Evolutionary conservation across 1,140 invertebrate genomes (phyloP), one percentile per base, ranked within the genome.

Genomic region (Camponotus pennsylvanicus): DNA sequence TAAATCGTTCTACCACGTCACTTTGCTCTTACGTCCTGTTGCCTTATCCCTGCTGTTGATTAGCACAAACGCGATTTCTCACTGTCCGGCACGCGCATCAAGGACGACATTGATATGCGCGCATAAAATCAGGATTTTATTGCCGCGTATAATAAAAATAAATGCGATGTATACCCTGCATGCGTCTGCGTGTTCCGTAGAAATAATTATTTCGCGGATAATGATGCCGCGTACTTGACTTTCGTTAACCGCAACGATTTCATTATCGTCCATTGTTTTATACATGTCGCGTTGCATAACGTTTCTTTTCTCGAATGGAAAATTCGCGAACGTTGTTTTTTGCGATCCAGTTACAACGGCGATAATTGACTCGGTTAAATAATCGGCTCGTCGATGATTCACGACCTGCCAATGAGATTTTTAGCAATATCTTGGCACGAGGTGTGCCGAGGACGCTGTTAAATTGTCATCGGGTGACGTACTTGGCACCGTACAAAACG

Each of bases 71-170:
- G 34, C 42, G 70, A 87, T 87, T 87, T 76, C 80, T 90, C 80
- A 85, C 79, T 79, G 52, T 80, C 59, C 78, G 71, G 52, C 52
- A 89, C 73, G 40, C 6, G 70, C 69, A 59, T 49, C 88, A 80
- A 90, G 88, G 88, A 76, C 88, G 42, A 13, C 4, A 59, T 34
- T 18, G 61, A 15, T 34, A 49, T 11, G 57, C 40, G 64, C 66
- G 45, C 42, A 63, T 67, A 79, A 76, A 87, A 73, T 55, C 63
- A 27, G 85, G 73, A 63, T 18, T 73, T 89, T 85, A 59, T 89
- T 86, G 32, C 57, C 11, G 21, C 21, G 42, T 63, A 61, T 32
- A 55, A 66, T 57, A 69, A 52, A 67, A 64, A 6, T n/a, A 15
- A 32, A 61, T 7, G 32, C 18, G 34, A 49, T 49, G 32, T 66